Conservation (phyloP, 1,140 invertebrate genomes). For the Drosophila trapezifrons region DNA sequence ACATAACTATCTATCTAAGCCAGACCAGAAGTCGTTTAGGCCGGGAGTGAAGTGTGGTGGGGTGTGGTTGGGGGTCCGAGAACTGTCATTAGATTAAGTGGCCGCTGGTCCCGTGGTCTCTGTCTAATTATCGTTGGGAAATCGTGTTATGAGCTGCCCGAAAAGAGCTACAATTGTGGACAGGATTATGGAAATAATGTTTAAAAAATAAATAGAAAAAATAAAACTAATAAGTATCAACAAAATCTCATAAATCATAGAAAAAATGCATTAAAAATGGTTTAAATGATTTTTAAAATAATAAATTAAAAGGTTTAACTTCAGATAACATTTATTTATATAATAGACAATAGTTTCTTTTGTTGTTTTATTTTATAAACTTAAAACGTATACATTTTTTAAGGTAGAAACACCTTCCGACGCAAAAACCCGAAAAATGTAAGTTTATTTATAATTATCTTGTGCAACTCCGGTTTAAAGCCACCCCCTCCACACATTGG, state of each 20-base stretch:
- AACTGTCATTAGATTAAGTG: slow-evolving; percentile 81
- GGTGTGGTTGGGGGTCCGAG: slow-evolving; percentile 45
- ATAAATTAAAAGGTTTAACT: not conserved
- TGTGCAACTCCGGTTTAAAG: no score
- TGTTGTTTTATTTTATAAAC: not conserved
- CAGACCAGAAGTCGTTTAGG: slow-evolving; percentile 77
- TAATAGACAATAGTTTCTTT: no score
- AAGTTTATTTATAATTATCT: no score
- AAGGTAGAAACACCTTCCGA: no score
- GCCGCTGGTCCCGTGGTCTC: slow-evolving; percentile 51
- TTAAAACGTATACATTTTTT: accelerated
- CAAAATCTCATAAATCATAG: not conserved
- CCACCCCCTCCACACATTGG: no score
- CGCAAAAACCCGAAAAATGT: no score
- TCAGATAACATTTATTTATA: no score
- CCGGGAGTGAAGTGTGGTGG: slow-evolving; percentile 35
- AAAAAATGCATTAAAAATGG: not conserved
- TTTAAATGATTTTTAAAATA: not conserved
- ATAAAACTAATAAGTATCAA: no score
- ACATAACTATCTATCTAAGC: slow-evolving; percentile 42
- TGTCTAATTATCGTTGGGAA: slow-evolving; percentile 75
- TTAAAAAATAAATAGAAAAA: not conserved
- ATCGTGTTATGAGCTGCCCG: slow-evolving; percentile 68
- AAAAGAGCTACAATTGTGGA: slow-evolving; percentile 12
- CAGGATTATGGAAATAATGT: not conserved